These are phyloP conservation scores for Pocillopora grandis DNA, from an alignment of 92 coral and sea anemone genomes.

Conservation along the genomic window DNA sequence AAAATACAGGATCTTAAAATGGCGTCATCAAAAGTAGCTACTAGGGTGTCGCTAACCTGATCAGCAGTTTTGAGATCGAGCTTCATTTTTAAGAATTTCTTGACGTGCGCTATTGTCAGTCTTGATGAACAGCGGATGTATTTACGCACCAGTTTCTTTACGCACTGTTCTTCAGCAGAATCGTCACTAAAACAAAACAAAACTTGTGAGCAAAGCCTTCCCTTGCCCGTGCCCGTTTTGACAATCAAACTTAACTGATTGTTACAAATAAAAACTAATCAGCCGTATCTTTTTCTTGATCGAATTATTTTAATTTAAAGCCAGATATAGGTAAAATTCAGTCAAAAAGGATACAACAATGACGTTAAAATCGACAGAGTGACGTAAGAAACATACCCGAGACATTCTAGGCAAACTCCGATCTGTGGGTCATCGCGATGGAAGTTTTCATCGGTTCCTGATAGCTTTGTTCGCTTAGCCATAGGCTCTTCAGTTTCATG, in stretches of 20 bases:
- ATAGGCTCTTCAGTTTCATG: constrained; percentile 22
- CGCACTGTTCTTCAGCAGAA: constrained; percentile 46
- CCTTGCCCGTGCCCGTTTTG: too few species aligned
- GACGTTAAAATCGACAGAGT: too few species aligned
- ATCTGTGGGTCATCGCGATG: constrained; percentile 99
- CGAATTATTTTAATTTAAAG: too few species aligned
- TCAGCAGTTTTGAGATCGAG: constrained; percentile 76
- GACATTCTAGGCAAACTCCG: constrained; percentile 89
- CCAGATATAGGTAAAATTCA: too few species aligned
- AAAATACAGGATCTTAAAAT: too few species aligned
- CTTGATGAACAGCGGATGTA: constrained; percentile 94
- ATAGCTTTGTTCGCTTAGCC: constrained; percentile 23
- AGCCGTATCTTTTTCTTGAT: too few species aligned
- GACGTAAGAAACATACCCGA: constrained; percentile 42
- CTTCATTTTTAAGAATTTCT: constrained; percentile 89
- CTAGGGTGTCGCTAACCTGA: constrained; percentile 47
- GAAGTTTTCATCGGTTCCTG: constrained; percentile 46
- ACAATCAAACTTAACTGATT: too few species aligned
- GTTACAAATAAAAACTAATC: too few species aligned
- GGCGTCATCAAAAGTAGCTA: too few species aligned
- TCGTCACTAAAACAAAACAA: constrained; percentile 40
- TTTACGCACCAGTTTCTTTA: constrained; percentile 83
- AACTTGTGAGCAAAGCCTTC: background rate
- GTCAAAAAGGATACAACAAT: too few species aligned
- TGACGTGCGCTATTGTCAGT: constrained; percentile 92